These are phyloP conservation scores for Paragorgia papillata DNA, from an alignment of 92 coral and sea anemone species.

Conservation along the genomic window DNA sequence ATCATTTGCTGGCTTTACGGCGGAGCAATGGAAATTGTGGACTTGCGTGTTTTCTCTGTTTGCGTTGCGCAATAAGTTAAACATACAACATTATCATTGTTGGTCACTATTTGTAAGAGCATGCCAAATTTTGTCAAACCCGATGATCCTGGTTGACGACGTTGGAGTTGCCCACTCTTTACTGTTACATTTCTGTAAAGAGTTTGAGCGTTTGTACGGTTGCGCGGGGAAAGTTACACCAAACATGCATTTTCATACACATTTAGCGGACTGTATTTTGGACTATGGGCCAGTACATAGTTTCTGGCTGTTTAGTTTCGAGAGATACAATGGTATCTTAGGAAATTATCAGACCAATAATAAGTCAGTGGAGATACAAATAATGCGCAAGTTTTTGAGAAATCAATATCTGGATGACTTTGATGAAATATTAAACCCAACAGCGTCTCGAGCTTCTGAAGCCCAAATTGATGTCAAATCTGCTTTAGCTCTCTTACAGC, in stretches of 20 bases:
- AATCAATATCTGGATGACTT: too few relatives aligned
- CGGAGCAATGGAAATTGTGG: constrained; percentile 72
- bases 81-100: neutral
- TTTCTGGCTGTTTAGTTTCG: constrained; percentile 74
- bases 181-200: constrained; percentile 53
- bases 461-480: too few relatives aligned
- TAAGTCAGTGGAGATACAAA: constrained; percentile 45
- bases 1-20: constrained; percentile 61
- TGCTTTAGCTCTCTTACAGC: too few relatives aligned
- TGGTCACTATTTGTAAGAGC: constrained; percentile 10
- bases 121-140: constrained; percentile 37
- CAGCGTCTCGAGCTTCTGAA: too few relatives aligned
- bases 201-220: constrained; percentile 58
- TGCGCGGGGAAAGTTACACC: constrained; percentile 59
- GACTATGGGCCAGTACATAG: constrained; percentile 71
- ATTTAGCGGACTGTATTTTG: constrained; percentile 48
- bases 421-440: too few relatives aligned
- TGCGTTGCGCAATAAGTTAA: constrained; percentile 31
- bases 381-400: constrained; percentile 28
- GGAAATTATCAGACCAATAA: constrained; percentile 60
- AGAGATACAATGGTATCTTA: constrained; percentile 66
- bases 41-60: constrained; percentile 50
- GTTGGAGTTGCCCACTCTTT: constrained; percentile 50
- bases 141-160: constrained; percentile 55
- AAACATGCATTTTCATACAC: constrained; percentile 74